Base-by-base conservation (phyloP, 2,113 vertebrate genomes). In the Triplophysa siluroides region DNA sequence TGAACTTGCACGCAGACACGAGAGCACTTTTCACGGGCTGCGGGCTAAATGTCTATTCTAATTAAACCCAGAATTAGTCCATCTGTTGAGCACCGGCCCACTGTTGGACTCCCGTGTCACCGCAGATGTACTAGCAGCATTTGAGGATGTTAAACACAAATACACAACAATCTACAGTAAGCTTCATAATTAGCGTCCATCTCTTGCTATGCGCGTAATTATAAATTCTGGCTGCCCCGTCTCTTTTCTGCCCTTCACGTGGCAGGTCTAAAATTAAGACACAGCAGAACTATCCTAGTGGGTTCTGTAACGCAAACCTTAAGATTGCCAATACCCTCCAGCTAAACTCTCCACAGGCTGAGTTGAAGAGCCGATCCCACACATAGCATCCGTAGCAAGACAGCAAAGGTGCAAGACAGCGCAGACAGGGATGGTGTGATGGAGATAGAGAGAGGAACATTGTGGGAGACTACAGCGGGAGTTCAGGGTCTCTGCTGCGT, bases 31-130 rank as follows among this genome's bases (percentile, higher is more conserved):
- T 66, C 63, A 76, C 19, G 26, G 19, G 60, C 75, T 65, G 13
- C 60, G 70, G 76, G 83, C 65, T 66, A 54, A 84, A 63, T 18
- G 19, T 62, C 70, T 79, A 38, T 79, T 50, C 80, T 79, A 79
- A 84, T 82, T 82, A 84, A 79, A 79, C 71, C 71, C 72, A 41
- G 64, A 82, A 81, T 76, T 79, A 73, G 72, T 62, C 77, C 83
- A 82, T 85, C 83, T 85, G 83, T 82, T 82, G 77, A 82, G 73
- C 52, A 45, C 65, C 64, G 76, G 80, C 81, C 80, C 80, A 77
- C 50, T 60, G 80, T 64, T 61, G 66, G 58, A 64, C 47, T 24
- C 66, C 26, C 8, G 58, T 69, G 78, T 78, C 70, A 81, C 56
- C 58, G 74, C 45, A 43, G 43, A 81, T 71, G 19, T 63, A 70